Evolutionary conservation across 1,140 invertebrate species (phyloP), one percentile per base, ranked within the genome.

Genomic region (Drosophila miranda): DNA sequence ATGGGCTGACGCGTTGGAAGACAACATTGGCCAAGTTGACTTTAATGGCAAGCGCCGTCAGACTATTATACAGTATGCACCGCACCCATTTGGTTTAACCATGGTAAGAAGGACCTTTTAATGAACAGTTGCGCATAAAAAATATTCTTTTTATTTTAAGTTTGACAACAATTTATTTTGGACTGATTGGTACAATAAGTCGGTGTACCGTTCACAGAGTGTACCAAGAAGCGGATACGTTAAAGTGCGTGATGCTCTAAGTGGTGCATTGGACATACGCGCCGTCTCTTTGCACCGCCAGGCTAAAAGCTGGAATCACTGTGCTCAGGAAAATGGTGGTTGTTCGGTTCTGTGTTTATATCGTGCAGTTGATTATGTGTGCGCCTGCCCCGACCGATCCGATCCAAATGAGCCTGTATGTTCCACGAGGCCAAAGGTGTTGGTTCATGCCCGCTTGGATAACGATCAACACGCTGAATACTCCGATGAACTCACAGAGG

Each of bases 1-100:
- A 75, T 97, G 96, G 94, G 96, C 96, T 6, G 98, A 99, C 92
- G 96, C 96, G 0, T 93, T 97, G 68, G 95, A 95, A 53, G 96
- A 99, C 84, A 95, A 95, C 81, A 98, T 99, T 64, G 98, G 99
- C 91, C 95, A 95, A 54, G 94, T 96, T 2, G 95, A 97, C 80
- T 93, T 98, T 26, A 94, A 97, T 90, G 97, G 97, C 0, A 93
- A 93, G 34, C 95, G 96, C 77, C 93, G 97, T 70, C 93, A 95
- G 16, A 93, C 94, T 44, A 91, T 96, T 3, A 92, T 96, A 6
- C 93, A 95, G 75, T 93, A 94, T 68, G 94, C 94, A 16, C 93
- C 93, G 6, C 94, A 95, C 92, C 95, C 96, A 0, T 96, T 96
- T 86, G 95, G 95, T 16, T 91, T 96, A 66, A 95, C 95, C 6